phyloP scores from a whole-genome alignment of 53 echinoderm and acorn worm genomes.

The Echinometra lucunter region DNA sequence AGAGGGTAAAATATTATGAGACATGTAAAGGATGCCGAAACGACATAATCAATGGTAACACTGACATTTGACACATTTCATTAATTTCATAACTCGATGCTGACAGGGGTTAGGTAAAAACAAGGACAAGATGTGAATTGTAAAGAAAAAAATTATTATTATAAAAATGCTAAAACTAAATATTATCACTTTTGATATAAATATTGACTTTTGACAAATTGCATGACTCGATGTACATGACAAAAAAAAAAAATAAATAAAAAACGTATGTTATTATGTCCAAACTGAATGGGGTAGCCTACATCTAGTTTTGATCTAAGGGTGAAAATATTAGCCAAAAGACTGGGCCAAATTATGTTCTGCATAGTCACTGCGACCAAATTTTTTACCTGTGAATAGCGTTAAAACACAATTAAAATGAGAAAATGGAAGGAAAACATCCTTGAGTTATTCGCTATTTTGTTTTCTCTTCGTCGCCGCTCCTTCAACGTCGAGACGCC shows the following conservation, averaged over 20 bases:
- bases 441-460: not conserved
- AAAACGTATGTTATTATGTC: too few relatives aligned
- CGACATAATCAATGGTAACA: not conserved
- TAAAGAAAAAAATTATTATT: not conserved
- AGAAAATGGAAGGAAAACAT: constrained; percentile 20
- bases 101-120: not conserved
- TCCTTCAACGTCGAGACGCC: not conserved
- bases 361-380: not conserved
- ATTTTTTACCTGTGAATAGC: not conserved
- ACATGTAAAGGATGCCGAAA: not conserved
- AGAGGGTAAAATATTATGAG: not conserved
- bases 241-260: too few relatives aligned
- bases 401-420: constrained; percentile 29
- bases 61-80: not conserved
- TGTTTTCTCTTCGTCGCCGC: not conserved
- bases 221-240: too few relatives aligned
- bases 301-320: not conserved
- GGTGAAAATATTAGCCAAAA: not conserved
- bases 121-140: not conserved
- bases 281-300: too few relatives aligned
- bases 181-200: not conserved
- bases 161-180: not conserved
- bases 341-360: not conserved
- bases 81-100: not conserved
- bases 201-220: not conserved